Evolutionary conservation across 2,113 vertebrate genomes (phyloP), one percentile per base, ranked within the genome.

Genomic region (Mola mola): DNA sequence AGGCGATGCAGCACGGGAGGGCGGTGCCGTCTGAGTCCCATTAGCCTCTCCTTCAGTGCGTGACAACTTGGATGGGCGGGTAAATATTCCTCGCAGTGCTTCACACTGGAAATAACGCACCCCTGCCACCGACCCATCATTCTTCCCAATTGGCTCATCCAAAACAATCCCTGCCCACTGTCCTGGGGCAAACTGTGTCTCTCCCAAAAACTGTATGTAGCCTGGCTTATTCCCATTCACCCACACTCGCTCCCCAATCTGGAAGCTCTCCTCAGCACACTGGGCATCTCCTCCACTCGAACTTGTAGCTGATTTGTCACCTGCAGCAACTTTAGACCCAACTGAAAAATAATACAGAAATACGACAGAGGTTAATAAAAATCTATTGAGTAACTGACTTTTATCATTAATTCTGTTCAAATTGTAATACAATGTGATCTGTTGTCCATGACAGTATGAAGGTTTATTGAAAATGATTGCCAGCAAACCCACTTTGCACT

Each of bases 121-220:
- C 1, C 97, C 96, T 1, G 95, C 96, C 83, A 99, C 98, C 0
- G 96, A 97, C 4, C 98, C 98, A 0, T 99, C 97, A 0, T 99
- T 99, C 87, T 99, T 99, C n/a, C 97, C 98, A 4, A 98, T 98
- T 7, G 95, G 84, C 75, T 99, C 97, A 2, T 99, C 97, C 33
- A 99, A 78, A 61, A 98, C 96, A 5, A 99, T 98, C 28, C 97
- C 97, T 0, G 97, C 97, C 97, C 97, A 99, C 66, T 98, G 96
- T 33, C 97, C 97, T 0, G 97, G 97, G 2, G 98, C 98, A 61
- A 99, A 99, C 71, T 99, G 98, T 0, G 97, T 96, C 46, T 98
- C 96, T 26, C 97, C 97, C 26, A 99, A 92, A 87, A 98, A 99
- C 72, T 97, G 96, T 70, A 99, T 92, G 36, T 90, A 91, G 21